phyloP scores from a whole-genome alignment of 2,797 vertebrate species.

The Enteromius anoplus region DNA sequence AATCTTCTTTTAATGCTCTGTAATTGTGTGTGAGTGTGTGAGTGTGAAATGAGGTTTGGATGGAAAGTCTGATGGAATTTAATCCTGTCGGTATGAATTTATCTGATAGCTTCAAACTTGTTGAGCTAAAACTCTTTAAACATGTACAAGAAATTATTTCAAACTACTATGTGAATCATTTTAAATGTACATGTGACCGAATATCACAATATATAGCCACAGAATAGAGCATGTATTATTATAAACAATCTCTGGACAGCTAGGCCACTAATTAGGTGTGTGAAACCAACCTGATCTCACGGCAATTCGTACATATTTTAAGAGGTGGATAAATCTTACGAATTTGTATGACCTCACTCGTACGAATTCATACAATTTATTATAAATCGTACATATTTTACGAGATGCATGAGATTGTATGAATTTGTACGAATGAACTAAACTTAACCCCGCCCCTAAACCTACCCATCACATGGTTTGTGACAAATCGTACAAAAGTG shows the following conservation, averaged over 20 bases:
- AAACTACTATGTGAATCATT: background rate
- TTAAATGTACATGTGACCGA: background rate
- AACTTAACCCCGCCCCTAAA: too few species aligned
- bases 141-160: background rate
- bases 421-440: too few species aligned
- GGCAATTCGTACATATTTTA: too few species aligned
- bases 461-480: too few species aligned
- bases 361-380: too few species aligned
- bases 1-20: constrained; percentile 70
- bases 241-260: background rate
- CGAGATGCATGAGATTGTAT: too few species aligned
- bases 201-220: background rate
- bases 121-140: constrained; percentile 36
- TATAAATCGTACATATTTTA: too few species aligned
- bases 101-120: constrained; percentile 50
- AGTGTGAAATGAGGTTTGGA: constrained; percentile 59
- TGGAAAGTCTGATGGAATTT: constrained; percentile 43
- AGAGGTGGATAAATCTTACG: too few species aligned
- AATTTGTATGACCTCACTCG: too few species aligned
- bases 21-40: constrained; percentile 66
- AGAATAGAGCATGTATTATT: background rate
- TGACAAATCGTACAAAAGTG: too few species aligned
- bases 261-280: background rate
- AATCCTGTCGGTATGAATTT: constrained; percentile 47
- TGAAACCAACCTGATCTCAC: too few species aligned